A percentile compares a stretch with the other conserved stretches of the same genome.
Evolutionary conservation across 2,888 invertebrate genomes (phyloP).

Genomic region (Drosophila acutilabella): DNA sequence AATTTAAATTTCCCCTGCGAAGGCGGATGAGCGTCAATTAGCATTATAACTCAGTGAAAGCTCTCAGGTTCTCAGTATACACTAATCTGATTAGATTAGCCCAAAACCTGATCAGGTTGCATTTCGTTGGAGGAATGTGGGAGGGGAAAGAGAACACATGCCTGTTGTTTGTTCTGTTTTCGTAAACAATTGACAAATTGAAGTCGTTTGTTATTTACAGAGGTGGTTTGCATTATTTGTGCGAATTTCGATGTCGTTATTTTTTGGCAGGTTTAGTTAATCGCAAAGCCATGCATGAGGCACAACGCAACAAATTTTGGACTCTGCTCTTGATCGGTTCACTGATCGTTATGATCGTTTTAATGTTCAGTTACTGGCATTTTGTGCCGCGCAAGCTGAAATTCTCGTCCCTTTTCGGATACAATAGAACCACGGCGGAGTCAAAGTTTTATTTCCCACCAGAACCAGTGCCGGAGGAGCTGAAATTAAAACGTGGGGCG

Average conservation of each 20-base stretch:
- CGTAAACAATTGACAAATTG: conserved; percentile 8
- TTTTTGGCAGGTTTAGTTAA: conserved; percentile 18
- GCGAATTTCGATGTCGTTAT: background rate
- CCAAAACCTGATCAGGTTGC: conserved; percentile 53
- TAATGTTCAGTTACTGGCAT: conserved; percentile 62
- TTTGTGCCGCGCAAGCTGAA: conserved; percentile 44
- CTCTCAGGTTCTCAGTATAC: conserved; percentile 16
- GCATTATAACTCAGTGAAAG: conserved; percentile 40
- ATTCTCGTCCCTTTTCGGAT: conserved; percentile 40
- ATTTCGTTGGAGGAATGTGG: conserved; percentile 2
- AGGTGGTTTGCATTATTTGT: conserved; percentile 24
- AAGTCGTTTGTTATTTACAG: conserved; percentile 19
- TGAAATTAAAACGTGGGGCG: conserved; percentile 56
- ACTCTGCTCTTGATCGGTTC: conserved; percentile 49
- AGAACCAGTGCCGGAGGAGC: conserved; percentile 46
- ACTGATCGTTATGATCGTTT: conserved; percentile 47
- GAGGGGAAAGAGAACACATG: background rate
- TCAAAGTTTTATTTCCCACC: conserved; percentile 58
- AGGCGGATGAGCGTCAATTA: conserved; percentile 43
- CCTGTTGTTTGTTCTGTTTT: conserved; percentile 7
- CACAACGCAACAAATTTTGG: conserved; percentile 55
- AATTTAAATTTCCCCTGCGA: conserved; percentile 4
- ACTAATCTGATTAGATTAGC: conserved; percentile 67
- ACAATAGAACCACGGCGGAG: conserved; percentile 18
- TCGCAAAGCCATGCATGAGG: conserved; percentile 41